Evolutionary conservation across 1,140 invertebrate genomes (phyloP), one percentile per base, ranked within the genome.

Genomic region (Aradophagus sp.): DNA sequence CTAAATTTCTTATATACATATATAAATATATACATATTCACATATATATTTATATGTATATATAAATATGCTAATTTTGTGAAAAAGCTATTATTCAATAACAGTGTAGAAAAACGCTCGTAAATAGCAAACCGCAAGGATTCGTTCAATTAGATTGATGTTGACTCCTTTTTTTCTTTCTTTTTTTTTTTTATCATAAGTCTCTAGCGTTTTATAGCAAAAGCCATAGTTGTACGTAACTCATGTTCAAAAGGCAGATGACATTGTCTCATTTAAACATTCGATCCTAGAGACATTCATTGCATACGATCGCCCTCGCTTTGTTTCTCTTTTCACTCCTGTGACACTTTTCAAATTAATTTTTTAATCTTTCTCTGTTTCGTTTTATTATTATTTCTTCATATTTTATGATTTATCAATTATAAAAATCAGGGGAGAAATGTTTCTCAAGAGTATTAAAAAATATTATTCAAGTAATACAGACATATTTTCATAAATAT

Each of bases 71-170:
- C 72, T 78, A 77, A 80, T 75, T 78, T 66, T 48, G 77, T 83
- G 79, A 77, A 84, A 84, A 84, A 83, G 80, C 80, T 85, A 84
- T 77, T 75, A 70, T 63, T 79, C 41, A 63, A 72, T 71, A 78
- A 79, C 77, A 71, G 72, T 77, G 71, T 79, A 79, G 78, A 80
- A 77, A 29, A 79, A 78, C 72, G 69, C 66, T 73, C 44, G 68
- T 73, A 66, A n/a, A 50, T 80, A 50, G 41, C 68, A 31, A 42
- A 45, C 71, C 44, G 19, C 47, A 17, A 16, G 31, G 29, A 39
- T 55, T 67, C 31, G 27, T 63, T 72, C 53, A 19, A 35, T 53
- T 35, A 31, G 8, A 56, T 52, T 29, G 14, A 31, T 59, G 10
- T n/a, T n/a, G n/a, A n/a, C n/a, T n/a, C n/a, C n/a, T n/a, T n/a